These are phyloP conservation scores for Triops longicaudatus DNA, from an alignment of 1,140 invertebrate species.

Conservation along the genomic window DNA sequence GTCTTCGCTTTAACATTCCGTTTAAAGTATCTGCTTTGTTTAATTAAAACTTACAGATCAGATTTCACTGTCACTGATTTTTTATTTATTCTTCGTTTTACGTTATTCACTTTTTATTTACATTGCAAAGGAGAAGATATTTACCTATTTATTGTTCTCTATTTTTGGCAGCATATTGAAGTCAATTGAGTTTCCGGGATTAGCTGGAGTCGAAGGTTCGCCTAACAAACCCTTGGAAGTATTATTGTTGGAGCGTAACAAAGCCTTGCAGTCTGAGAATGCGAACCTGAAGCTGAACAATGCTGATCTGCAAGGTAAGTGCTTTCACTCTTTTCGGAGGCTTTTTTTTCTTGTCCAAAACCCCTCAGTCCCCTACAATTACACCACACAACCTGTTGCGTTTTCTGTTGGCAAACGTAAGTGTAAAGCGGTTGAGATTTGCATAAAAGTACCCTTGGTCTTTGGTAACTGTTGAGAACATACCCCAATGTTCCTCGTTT, in stretches of 20 bases:
- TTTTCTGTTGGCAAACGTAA: not conserved
- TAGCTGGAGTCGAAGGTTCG: constrained; percentile 41
- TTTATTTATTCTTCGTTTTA: constrained; percentile 26
- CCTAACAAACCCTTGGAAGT: constrained; percentile 61
- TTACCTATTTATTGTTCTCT: constrained; percentile 26
- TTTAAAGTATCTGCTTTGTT: too few relatives aligned
- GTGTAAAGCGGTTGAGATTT: constrained; percentile 4
- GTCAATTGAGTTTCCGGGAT: constrained; percentile 59
- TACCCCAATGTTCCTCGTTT: not conserved
- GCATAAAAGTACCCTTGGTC: not conserved
- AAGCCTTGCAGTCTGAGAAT: constrained; percentile 52
- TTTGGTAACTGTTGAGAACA: not conserved
- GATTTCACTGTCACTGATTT: too few relatives aligned
- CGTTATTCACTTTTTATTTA: too few relatives aligned
- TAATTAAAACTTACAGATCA: too few relatives aligned
- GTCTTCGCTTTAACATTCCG: too few relatives aligned
- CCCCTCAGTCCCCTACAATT: not conserved
- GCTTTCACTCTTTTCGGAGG: not conserved
- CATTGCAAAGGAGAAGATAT: too few relatives aligned
- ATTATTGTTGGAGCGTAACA: constrained; percentile 65
- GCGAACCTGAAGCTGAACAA: constrained; percentile 41
- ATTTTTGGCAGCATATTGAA: constrained; percentile 57
- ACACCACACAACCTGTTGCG: not conserved
- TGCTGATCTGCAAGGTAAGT: constrained; percentile 40
- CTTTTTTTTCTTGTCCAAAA: not conserved